A percentile compares a stretch with the other conserved stretches of the same genome.
Conservation (phyloP, 2,888 invertebrate species). For the Trichogramma dendrolimi region DNA sequence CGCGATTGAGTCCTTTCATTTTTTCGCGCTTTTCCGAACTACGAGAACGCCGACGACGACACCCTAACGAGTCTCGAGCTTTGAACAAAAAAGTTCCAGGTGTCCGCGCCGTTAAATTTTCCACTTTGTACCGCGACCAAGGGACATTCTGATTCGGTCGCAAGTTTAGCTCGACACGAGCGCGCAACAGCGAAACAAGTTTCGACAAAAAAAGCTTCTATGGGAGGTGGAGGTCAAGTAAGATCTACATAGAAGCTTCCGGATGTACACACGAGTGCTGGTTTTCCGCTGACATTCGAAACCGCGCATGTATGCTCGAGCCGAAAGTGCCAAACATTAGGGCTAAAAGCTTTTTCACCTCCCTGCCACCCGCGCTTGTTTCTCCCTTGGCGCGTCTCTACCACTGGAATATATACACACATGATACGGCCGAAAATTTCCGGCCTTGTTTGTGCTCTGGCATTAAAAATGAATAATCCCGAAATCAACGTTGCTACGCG, state of each 20-base stretch:
- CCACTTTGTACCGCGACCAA: no score
- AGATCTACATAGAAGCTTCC: conserved; percentile 8
- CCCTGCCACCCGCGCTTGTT: conserved; percentile 53
- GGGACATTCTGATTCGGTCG: no score
- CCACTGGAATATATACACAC: not conserved
- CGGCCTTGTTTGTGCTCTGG: not conserved
- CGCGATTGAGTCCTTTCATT: no score
- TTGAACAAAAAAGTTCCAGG: no score
- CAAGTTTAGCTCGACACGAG: no score
- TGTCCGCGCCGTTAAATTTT: no score
- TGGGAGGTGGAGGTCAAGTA: not conserved
- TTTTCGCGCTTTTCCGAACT: no score
- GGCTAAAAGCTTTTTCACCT: conserved; percentile 25
- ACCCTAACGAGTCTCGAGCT: no score
- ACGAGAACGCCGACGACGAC: no score
- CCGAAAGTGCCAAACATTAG: conserved; percentile 25
- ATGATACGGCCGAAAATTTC: conserved; percentile 13
- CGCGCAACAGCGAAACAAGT: no score
- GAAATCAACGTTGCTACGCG: not conserved
- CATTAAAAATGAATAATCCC: no score
- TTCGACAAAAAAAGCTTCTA: no score
- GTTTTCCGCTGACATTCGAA: conserved; percentile 27
- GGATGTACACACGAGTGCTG: not conserved
- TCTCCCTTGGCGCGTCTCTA: conserved; percentile 27
- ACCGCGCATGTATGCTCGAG: conserved; percentile 18